Evolutionary conservation across 2,797 vertebrate species (phyloP).

Genomic region (Cirrhinus mrigala): DNA sequence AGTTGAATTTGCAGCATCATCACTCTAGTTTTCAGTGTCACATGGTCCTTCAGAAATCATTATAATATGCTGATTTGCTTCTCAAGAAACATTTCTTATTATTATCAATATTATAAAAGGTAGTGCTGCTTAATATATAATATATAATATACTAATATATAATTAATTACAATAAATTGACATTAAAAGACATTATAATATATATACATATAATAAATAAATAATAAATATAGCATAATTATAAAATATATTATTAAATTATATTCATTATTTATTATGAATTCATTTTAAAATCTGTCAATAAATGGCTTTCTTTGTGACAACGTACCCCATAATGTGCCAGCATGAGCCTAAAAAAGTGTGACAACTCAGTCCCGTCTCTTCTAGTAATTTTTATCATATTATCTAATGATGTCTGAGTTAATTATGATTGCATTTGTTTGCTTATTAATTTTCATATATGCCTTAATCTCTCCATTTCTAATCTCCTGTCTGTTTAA

Average conservation of each 20-base stretch:
- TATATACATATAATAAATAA: background rate
- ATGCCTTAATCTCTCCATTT: background rate
- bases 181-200: no score
- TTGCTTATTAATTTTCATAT: background rate
- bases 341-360: background rate
- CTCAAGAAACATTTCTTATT: background rate
- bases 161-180: background rate
- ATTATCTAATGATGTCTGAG: background rate
- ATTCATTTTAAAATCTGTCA: background rate
- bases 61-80: background rate
- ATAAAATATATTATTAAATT: background rate
- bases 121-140: background rate
- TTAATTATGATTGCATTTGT: background rate
- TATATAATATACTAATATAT: background rate
- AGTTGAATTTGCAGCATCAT: background rate
- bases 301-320: background rate
- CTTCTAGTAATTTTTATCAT: no score
- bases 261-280: no score
- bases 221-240: background rate
- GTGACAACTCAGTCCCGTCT: background rate
- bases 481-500: background rate
- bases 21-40: background rate
- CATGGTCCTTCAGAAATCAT: background rate
- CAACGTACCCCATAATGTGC: background rate
- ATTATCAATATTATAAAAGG: background rate